Percentiles rank a stretch among this genome's conserved stretches.
Evolutionary conservation across 2,797 vertebrate species (phyloP).

Genomic region (Anguilla obscura): DNA sequence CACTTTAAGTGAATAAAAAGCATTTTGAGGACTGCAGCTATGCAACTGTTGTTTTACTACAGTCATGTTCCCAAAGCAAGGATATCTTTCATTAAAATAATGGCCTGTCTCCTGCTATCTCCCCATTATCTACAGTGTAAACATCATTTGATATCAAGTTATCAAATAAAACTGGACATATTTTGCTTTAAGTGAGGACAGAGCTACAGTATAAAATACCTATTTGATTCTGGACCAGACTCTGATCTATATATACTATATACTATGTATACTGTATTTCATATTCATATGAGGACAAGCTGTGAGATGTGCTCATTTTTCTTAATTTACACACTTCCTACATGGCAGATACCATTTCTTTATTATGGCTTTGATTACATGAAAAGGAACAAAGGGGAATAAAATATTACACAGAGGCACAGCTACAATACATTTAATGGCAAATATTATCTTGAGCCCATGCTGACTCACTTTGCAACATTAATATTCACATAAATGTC

Average conservation of each 20-base stretch:
- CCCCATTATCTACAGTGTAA: neutral
- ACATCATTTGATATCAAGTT: neutral
- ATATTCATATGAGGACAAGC: constrained; percentile 7
- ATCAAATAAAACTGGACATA: neutral
- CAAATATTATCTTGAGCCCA: neutral
- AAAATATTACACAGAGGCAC: neutral
- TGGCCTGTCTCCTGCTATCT: neutral
- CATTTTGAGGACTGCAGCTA: neutral
- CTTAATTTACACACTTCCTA: neutral
- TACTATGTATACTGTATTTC: neutral
- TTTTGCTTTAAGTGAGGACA: neutral
- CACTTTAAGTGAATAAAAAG: neutral
- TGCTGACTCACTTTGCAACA: neutral
- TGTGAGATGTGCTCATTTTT: neutral
- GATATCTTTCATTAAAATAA: neutral
- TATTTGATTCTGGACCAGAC: neutral
- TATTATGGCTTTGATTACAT: neutral
- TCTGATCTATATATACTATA: neutral
- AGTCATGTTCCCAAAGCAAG: neutral
- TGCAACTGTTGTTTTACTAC: neutral
- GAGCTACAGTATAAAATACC: neutral
- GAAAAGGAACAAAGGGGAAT: neutral
- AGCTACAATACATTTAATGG: neutral
- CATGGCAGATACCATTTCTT: neutral
- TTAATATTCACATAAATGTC: neutral